Evolutionary conservation across 1,140 invertebrate species (phyloP).

Genomic region (Cydia fagiglandana): DNA sequence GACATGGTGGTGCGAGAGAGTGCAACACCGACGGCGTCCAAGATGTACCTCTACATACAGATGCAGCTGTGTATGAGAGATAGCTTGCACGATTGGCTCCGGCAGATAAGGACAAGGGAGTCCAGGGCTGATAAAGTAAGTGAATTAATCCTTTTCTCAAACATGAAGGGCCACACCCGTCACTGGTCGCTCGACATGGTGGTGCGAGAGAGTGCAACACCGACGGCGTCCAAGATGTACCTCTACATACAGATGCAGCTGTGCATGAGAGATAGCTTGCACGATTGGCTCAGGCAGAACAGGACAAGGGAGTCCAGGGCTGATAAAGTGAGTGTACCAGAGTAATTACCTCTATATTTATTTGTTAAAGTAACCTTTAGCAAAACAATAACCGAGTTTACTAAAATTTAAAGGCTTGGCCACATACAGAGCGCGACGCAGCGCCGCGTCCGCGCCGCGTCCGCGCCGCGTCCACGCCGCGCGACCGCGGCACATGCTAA

Average conservation of each 20-base stretch:
- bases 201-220: conserved; percentile 40
- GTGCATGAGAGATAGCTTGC: conserved; percentile 92
- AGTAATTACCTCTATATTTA: too few relatives aligned
- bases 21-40: conserved; percentile 38
- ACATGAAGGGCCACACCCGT: conserved; percentile 68
- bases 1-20: conserved; percentile 58
- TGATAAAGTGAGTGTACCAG: conserved; percentile 56
- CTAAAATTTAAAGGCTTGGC: too few relatives aligned
- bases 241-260: conserved; percentile 99
- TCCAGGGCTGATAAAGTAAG: too few relatives aligned
- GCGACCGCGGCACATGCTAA: too few relatives aligned
- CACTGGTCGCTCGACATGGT: conserved; percentile 76
- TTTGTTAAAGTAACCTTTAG: too few relatives aligned
- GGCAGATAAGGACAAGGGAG: conserved; percentile 67
- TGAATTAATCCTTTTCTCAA: too few relatives aligned
- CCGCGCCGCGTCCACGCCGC: too few relatives aligned
- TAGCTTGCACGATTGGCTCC: conserved; percentile 95
- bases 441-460: too few relatives aligned
- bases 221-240: conserved; percentile 81
- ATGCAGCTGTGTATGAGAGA: conserved; percentile 97
- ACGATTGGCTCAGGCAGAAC: conserved; percentile 90
- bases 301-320: conserved; percentile 56
- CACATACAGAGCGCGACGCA: too few relatives aligned
- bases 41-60: conserved; percentile 95
- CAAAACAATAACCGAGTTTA: too few relatives aligned